phyloP scores from a whole-genome alignment of 2,113 vertebrate genomes.

The Notothenia rossii region DNA sequence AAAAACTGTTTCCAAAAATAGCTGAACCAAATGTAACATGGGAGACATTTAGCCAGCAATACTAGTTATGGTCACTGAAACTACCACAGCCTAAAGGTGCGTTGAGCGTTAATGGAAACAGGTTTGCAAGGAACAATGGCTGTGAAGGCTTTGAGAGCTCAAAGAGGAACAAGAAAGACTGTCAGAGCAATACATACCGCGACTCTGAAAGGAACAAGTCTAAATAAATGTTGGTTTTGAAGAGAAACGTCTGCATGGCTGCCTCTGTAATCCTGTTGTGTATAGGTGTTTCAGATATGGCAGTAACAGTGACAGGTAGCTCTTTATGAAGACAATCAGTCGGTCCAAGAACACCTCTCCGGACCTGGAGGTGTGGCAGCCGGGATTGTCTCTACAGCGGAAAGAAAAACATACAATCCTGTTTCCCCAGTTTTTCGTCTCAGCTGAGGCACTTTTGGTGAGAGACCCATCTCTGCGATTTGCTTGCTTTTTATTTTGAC shows the following conservation, averaged over 20 bases:
- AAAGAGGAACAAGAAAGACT: no score
- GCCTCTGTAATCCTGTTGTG: neutral
- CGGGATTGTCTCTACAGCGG: slow-evolving; percentile 12
- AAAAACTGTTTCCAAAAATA: slow-evolving; percentile 45
- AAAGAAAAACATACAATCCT: slow-evolving; percentile 13
- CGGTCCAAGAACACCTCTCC: neutral
- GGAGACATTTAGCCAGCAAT: slow-evolving; percentile 16
- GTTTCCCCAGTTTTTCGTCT: slow-evolving; percentile 31
- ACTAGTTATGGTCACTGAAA: slow-evolving; percentile 5
- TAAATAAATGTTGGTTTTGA: no score
- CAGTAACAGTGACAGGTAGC: slow-evolving; percentile 33
- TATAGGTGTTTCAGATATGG: slow-evolving; percentile 2
- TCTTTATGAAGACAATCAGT: slow-evolving; percentile 29
- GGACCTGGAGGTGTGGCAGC: slow-evolving; percentile 17
- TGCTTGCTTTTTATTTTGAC: slow-evolving; percentile 15
- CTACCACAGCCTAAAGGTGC: neutral
- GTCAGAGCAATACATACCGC: slow-evolving; percentile 13
- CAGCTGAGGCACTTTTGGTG: slow-evolving; percentile 74
- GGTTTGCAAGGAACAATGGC: neutral
- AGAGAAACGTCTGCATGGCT: neutral
- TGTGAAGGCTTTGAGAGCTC: neutral
- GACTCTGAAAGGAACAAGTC: slow-evolving; percentile 4
- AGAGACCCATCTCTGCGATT: slow-evolving; percentile 46
- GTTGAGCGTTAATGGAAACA: neutral
- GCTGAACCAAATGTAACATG: slow-evolving; percentile 23